Evolutionary conservation across 2,797 vertebrate genomes (phyloP).

Genomic region (Platyrinchus mystaceus): DNA sequence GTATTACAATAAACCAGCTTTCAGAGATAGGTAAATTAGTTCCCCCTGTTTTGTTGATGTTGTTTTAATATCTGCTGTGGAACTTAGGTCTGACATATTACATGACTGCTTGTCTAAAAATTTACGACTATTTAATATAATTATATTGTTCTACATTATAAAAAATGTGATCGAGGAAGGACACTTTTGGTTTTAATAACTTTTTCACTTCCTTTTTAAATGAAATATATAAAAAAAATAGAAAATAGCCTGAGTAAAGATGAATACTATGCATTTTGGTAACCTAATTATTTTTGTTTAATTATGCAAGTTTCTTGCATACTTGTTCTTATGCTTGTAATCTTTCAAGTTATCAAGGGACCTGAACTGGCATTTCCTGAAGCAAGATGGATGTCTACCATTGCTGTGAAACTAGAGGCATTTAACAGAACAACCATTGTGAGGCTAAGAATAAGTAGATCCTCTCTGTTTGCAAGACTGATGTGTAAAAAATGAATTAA

Average conservation of each 20-base stretch:
- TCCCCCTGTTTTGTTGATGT: neutral
- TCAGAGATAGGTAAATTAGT: slow-evolving; percentile 8
- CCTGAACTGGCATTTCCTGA: neutral
- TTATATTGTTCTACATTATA: neutral
- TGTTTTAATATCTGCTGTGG: neutral
- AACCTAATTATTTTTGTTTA: slow-evolving; percentile 7
- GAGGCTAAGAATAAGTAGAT: neutral
- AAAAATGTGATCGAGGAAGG: neutral
- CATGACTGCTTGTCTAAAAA: slow-evolving; percentile 12
- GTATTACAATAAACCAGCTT: slow-evolving; percentile 21
- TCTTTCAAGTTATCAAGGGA: slow-evolving; percentile 11
- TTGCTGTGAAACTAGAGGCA: neutral
- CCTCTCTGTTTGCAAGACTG: neutral
- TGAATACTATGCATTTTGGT: neutral
- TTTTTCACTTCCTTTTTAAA: slow-evolving; percentile 13
- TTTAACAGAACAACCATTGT: neutral
- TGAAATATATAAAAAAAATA: neutral
- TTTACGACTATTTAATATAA: neutral
- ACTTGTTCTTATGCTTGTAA: neutral
- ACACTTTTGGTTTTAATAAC: neutral
- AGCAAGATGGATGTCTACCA: neutral
- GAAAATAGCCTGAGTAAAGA: neutral
- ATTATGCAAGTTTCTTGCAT: slow-evolving; percentile 11
- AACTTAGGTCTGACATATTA: neutral
- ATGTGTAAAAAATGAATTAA: neutral